phyloP scores from a whole-genome alignment of 2,888 invertebrate genomes.

The Megamerina dolium region DNA sequence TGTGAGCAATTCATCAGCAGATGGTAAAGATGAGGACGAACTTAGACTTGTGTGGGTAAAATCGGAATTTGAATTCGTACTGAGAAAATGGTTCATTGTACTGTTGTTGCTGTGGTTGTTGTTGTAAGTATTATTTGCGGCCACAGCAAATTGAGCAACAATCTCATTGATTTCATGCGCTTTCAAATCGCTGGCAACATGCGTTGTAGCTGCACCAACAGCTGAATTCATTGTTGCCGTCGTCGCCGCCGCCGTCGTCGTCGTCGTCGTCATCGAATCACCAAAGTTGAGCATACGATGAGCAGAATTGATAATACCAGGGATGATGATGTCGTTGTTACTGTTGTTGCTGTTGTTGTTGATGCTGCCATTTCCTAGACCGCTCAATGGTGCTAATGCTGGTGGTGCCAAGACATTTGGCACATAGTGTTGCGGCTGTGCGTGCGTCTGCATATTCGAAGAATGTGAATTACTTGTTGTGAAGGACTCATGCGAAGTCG shows the following conservation, averaged over 20 bases:
- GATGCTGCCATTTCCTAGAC: constrained; percentile 15
- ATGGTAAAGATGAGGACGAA: constrained; percentile 23
- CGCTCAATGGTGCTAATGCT: constrained; percentile 32
- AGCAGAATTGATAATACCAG: constrained; percentile 9
- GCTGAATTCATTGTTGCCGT: constrained; percentile 7
- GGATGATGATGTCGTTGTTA: constrained; percentile 10
- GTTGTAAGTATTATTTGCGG: constrained; percentile 20
- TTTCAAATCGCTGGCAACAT: constrained; percentile 26
- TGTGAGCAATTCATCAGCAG: constrained; percentile 37
- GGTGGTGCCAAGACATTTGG: constrained; percentile 27
- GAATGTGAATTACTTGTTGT: constrained; percentile 45
- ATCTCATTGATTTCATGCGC: constrained; percentile 37
- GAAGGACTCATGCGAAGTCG: constrained; percentile 44
- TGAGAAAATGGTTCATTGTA: constrained; percentile 21
- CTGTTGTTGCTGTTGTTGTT: constrained; percentile 9
- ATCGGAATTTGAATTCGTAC: constrained; percentile 31
- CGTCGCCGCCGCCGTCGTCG: not conserved
- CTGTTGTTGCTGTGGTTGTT: constrained; percentile 12
- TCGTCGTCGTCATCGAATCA: too few species aligned
- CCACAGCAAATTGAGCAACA: constrained; percentile 30
- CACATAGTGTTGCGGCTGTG: constrained; percentile 12
- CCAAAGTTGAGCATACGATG: constrained; percentile 24
- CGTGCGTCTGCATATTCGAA: constrained; percentile 28
- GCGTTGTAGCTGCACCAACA: constrained; percentile 16
- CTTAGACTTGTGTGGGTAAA: constrained; percentile 29